phyloP scores from a whole-genome alignment of 2,113 vertebrate species.

The Embiotoca jacksoni region DNA sequence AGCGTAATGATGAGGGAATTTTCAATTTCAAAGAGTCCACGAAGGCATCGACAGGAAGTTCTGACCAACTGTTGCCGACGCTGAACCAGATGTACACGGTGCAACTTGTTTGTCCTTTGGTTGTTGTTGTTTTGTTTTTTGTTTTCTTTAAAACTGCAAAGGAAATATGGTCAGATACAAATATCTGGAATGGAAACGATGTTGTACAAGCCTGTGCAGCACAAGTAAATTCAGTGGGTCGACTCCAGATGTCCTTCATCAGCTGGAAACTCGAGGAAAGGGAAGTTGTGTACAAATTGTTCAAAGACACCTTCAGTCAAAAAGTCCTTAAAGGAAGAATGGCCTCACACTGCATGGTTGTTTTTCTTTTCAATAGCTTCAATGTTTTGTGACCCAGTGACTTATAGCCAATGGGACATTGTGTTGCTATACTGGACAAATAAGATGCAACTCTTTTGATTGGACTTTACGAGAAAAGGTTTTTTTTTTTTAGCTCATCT shows the following conservation, averaged over 20 bases:
- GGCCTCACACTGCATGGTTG: background rate
- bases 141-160: rapidly evolving
- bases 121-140: background rate
- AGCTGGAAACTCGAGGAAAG: conserved; percentile 41
- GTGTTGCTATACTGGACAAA: no score
- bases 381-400: no score
- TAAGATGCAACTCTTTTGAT: no score
- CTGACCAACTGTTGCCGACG: background rate
- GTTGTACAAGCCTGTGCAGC: background rate
- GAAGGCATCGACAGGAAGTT: conserved; percentile 65
- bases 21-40: background rate
- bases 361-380: no score
- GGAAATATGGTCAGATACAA: conserved; percentile 29
- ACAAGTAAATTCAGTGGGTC: conserved; percentile 2
- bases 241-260: conserved; percentile 17
- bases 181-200: conserved; percentile 7
- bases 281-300: background rate
- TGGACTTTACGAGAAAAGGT: no score
- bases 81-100: no score
- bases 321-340: background rate
- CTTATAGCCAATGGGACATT: no score
- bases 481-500: no score
- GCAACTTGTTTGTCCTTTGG: background rate
- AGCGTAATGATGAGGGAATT: no score
- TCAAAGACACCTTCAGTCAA: background rate